Evolutionary conservation across 2,113 vertebrate genomes (phyloP).

Genomic region (Sarotherodon lohbergeri): DNA sequence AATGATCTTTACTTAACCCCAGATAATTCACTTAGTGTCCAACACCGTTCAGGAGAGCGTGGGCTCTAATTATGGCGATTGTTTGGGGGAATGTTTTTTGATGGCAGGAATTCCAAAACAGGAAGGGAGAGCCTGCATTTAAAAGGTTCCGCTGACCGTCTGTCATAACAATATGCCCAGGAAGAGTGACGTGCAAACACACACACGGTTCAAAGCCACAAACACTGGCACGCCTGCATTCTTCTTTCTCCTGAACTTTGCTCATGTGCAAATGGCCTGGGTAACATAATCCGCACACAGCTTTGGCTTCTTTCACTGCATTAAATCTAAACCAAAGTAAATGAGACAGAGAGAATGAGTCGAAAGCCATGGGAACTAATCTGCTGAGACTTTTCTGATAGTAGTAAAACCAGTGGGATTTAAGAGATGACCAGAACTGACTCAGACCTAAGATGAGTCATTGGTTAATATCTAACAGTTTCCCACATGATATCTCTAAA

Average conservation of each 20-base stretch:
- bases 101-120: conserved; percentile 44
- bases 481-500: neutral
- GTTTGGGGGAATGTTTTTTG: conserved; percentile 10
- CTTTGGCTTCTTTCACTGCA: neutral
- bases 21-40: neutral
- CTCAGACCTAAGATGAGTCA: neutral
- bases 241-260: neutral
- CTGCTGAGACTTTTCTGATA: neutral
- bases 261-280: neutral
- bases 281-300: conserved; percentile 12
- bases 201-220: neutral
- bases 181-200: neutral
- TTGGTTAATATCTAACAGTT: neutral
- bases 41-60: neutral
- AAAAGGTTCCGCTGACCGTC: conserved; percentile 4
- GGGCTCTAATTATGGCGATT: conserved; percentile 18
- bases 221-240: neutral
- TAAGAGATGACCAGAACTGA: neutral
- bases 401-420: neutral
- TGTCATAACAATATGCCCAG: neutral
- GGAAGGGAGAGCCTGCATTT: conserved; percentile 42
- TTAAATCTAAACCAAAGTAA: neutral
- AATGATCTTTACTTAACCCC: neutral
- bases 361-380: neutral
- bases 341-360: neutral